A percentile compares a stretch with the other conserved stretches of the same genome.
Evolutionary conservation across 2,113 vertebrate species (phyloP).

Genomic region (zebrafish (Danio rerio)): DNA sequence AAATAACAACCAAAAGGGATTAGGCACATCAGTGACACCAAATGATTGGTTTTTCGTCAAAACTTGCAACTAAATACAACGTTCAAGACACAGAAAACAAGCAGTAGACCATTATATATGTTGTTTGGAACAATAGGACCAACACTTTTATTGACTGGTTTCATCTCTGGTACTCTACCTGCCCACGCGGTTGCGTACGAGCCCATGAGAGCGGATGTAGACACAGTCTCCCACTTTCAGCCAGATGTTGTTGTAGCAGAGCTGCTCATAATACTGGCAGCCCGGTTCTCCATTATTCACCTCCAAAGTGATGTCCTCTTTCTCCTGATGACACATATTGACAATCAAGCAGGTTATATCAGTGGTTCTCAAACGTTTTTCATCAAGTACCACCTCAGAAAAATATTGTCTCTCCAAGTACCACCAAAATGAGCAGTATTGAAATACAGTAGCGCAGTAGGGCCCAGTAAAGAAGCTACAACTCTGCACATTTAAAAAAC

Average conservation of each 20-base stretch:
- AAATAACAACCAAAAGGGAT: too few relatives aligned
- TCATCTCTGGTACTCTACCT: constrained; percentile 76
- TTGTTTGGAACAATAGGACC: not conserved
- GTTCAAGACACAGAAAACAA: not conserved
- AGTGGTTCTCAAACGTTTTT: too few relatives aligned
- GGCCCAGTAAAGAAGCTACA: too few relatives aligned
- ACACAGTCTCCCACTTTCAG: constrained; percentile 97
- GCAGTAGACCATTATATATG: not conserved
- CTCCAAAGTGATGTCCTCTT: constrained; percentile 92
- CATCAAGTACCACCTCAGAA: too few relatives aligned
- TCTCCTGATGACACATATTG: constrained; percentile 79
- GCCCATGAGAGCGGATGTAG: constrained; percentile 93
- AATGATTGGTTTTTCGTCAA: not conserved
- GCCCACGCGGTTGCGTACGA: constrained; percentile 93
- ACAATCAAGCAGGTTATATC: not conserved
- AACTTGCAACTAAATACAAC: not conserved
- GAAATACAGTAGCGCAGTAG: too few relatives aligned
- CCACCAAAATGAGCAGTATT: too few relatives aligned
- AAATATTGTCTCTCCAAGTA: too few relatives aligned
- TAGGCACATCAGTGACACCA: not conserved
- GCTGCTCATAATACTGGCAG: constrained; percentile 96
- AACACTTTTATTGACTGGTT: not conserved
- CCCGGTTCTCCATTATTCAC: constrained; percentile 94
- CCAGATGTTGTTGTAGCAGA: constrained; percentile 93
- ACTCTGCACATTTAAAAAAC: too few relatives aligned